A percentile compares a stretch with the other conserved stretches of the same genome.
phyloP scores from a whole-genome alignment of 2,113 vertebrate species.

The Caloenas nicobarica region DNA sequence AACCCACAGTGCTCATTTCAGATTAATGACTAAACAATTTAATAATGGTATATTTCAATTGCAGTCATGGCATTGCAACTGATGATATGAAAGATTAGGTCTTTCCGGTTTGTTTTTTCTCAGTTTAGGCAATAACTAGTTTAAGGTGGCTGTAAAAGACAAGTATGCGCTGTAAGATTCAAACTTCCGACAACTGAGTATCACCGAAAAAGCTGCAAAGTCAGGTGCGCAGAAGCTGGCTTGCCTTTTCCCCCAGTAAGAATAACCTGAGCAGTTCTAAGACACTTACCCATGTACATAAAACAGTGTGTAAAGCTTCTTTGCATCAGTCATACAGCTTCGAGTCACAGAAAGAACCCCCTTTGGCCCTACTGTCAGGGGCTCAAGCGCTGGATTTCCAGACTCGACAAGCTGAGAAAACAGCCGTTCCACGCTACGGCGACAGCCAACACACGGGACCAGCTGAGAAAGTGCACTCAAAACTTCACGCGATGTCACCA shows the following conservation, averaged over 20 bases:
- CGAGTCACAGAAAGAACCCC: conserved; percentile 90
- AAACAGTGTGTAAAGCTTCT: conserved; percentile 92
- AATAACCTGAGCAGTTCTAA: accelerated
- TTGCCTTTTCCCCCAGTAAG: not conserved
- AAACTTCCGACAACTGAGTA: too few species aligned
- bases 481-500: conserved; percentile 92
- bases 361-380: conserved; percentile 89
- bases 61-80: not conserved
- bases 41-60: not conserved
- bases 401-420: conserved; percentile 95
- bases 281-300: conserved; percentile 91
- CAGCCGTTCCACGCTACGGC: conserved; percentile 93
- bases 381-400: conserved; percentile 92
- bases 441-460: conserved; percentile 94
- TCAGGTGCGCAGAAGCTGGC: not conserved
- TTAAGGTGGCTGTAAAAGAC: not conserved
- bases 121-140: not conserved
- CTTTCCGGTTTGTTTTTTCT: not conserved
- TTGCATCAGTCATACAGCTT: conserved; percentile 89
- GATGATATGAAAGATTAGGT: not conserved
- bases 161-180: accelerated
- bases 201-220: not conserved
- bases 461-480: conserved; percentile 90
- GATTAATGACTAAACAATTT: not conserved
- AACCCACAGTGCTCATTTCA: not conserved